Evolutionary conservation across 2,797 vertebrate species (phyloP).

Genomic region (Rhinogobio ventralis): DNA sequence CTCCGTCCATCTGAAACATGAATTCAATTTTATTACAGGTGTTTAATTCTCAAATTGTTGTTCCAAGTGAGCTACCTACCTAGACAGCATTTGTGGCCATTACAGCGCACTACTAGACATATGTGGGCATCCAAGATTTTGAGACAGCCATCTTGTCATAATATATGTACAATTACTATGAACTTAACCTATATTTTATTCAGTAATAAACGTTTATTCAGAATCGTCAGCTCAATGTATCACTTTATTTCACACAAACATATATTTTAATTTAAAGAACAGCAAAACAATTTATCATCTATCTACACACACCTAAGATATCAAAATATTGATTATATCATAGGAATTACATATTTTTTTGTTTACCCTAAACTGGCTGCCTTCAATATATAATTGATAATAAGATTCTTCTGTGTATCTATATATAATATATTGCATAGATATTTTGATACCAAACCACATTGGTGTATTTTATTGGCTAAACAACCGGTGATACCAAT

Average conservation of each 20-base stretch:
- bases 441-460: neutral
- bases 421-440: neutral
- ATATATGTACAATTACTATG: neutral
- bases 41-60: neutral
- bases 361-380: neutral
- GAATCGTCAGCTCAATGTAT: neutral
- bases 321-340: neutral
- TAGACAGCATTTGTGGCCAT: neutral
- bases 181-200: neutral
- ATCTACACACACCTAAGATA: neutral
- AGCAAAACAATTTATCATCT: neutral
- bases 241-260: neutral
- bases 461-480: neutral
- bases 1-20: slow-evolving; percentile 91
- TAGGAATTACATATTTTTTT: neutral
- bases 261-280: neutral
- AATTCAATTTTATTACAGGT: neutral
- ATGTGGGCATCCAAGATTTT: neutral
- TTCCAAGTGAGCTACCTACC: neutral
- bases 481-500: neutral
- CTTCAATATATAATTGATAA: neutral
- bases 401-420: neutral
- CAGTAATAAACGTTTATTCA: neutral
- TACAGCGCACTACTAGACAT: neutral
- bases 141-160: neutral